A percentile compares a stretch with the other conserved stretches of the same genome.
Conservation (phyloP, 2,888 invertebrate species). For the Cephus spinipes region DNA sequence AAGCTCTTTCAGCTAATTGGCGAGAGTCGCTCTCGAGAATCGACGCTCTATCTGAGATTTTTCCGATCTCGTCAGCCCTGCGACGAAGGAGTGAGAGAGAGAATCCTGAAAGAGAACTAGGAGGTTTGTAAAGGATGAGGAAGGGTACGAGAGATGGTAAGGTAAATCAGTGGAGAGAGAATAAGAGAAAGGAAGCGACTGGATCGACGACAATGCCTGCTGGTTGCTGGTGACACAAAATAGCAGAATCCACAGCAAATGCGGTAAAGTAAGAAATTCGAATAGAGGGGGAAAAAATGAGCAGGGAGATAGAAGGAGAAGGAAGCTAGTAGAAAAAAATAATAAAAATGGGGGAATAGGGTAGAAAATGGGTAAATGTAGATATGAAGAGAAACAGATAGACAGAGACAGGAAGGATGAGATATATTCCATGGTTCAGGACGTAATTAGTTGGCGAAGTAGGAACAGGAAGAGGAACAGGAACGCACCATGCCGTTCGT, state of each 20-base stretch:
- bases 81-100: no score
- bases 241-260: not conserved
- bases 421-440: not conserved
- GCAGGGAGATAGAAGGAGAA: not conserved
- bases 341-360: constrained; percentile 1
- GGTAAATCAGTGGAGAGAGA: not conserved
- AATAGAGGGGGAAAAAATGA: not conserved
- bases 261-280: not conserved
- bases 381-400: no score
- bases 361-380: not conserved
- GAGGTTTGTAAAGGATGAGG: no score
- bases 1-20: constrained; percentile 4
- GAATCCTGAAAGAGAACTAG: no score
- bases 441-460: constrained; percentile 22
- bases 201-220: not conserved
- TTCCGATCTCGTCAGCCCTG: not conserved
- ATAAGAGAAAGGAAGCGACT: not conserved
- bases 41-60: not conserved
- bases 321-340: constrained; percentile 9
- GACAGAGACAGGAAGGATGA: no score
- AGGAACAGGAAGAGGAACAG: constrained; percentile 21
- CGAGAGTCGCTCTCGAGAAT: not conserved
- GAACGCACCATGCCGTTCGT: no score
- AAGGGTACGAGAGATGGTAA: no score
- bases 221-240: not conserved